Conservation (phyloP, 2,797 vertebrate species). For the Sebastes kiyomatsui region DNA sequence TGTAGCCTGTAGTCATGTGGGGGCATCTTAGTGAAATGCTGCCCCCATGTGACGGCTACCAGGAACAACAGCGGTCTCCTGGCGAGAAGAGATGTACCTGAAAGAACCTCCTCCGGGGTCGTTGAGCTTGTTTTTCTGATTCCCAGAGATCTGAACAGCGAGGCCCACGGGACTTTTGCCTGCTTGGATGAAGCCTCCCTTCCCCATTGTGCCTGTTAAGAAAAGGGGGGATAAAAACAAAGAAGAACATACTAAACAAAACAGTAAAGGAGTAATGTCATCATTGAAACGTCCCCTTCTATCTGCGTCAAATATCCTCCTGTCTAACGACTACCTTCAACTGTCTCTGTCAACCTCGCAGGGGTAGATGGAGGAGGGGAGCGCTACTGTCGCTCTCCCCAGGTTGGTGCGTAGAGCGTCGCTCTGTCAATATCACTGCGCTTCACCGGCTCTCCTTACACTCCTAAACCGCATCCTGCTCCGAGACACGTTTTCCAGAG, state of each 20-base stretch:
- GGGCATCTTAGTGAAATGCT: conserved; percentile 85
- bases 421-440: conserved; percentile 81
- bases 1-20: conserved; percentile 74
- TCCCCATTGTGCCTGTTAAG: conserved; percentile 86
- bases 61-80: conserved; percentile 31
- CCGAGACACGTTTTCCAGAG: conserved; percentile 78
- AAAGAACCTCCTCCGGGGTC: conserved; percentile 90
- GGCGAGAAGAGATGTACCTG: conserved; percentile 77
- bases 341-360: conserved; percentile 68
- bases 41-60: conserved; percentile 87
- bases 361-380: conserved; percentile 40
- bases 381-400: conserved; percentile 66
- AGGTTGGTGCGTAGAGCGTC: conserved; percentile 70
- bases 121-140: conserved; percentile 91
- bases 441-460: conserved; percentile 78
- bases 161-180: conserved; percentile 84
- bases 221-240: conserved; percentile 24
- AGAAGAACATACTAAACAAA: conserved; percentile 54
- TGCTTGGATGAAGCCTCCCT: conserved; percentile 83
- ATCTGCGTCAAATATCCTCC: conserved; percentile 84
- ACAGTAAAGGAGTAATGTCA: conserved; percentile 78
- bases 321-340: conserved; percentile 84
- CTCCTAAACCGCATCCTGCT: conserved; percentile 77
- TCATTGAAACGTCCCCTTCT: conserved; percentile 81
- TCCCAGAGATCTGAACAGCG: conserved; percentile 87